Evolutionary conservation across 2,797 vertebrate genomes (phyloP).

Genomic region (Fratercula arctica): DNA sequence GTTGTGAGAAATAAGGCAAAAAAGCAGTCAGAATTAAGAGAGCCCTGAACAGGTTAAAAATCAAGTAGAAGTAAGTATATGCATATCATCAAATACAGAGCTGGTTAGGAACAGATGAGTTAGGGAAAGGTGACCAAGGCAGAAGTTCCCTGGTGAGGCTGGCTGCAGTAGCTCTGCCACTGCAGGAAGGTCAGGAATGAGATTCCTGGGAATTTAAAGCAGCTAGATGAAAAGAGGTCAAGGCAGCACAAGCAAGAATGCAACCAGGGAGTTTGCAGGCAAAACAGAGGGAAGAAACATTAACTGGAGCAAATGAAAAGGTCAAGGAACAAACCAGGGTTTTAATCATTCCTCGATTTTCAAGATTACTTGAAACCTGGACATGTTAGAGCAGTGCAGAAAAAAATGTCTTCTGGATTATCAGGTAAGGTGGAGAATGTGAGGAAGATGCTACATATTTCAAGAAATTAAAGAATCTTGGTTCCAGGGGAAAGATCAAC

Average conservation of each 20-base stretch:
- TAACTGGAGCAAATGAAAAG: background rate
- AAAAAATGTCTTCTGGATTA: background rate
- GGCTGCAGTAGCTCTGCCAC: background rate
- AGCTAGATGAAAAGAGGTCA: background rate
- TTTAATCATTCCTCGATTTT: background rate
- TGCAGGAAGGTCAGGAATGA: background rate
- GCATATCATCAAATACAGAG: background rate
- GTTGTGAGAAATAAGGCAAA: background rate
- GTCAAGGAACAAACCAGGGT: background rate
- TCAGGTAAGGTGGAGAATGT: background rate
- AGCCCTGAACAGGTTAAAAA: background rate
- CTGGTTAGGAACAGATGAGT: background rate
- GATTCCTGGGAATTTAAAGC: background rate
- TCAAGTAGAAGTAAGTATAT: background rate
- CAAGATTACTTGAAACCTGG: background rate
- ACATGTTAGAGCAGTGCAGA: background rate
- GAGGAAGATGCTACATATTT: background rate
- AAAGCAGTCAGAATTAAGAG: background rate
- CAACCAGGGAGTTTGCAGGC: background rate
- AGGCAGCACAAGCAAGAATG: background rate
- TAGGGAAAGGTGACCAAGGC: background rate
- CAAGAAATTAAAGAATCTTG: background rate
- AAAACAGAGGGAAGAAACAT: background rate
- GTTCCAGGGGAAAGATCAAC: background rate
- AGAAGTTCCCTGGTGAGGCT: background rate